Base-by-base conservation (phyloP, 2,113 vertebrate genomes). In the Bambusicola thoracicus region DNA sequence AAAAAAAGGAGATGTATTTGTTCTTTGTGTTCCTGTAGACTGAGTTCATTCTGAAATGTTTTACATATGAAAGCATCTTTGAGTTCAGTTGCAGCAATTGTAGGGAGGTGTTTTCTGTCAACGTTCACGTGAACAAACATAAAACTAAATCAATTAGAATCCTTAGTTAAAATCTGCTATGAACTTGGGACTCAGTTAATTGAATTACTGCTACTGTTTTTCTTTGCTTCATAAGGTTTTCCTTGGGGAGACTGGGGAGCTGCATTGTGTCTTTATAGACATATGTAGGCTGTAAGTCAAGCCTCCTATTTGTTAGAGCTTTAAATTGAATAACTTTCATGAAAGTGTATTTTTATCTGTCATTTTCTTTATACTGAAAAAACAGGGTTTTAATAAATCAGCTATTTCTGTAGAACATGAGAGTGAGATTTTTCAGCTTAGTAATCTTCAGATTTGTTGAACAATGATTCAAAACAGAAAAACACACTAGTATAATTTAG, bases 51-150 rank as follows among this genome's bases (percentile, higher is more conserved):
- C 78, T 89, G 53, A 78, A 65, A 68, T 32, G 48, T 89, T 88
- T 82, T 63, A 80, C 89, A 68, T 89, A 73, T 92, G 83, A 89
- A 91, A 94, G 83, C 74, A 74, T 85, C 73, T 93, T 89, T 82
- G 74, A 81, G 74, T 49, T 49, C 69, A 62, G 62, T 81, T 67
- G 61, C 34, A 94, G 49, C 16, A 74, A 38, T 18, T 95, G 73
- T 68, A 3, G 44, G 72, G 66, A 93, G 58, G 48, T 34, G 51
- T 84, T 95, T 94, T 81, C 67, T 61, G 2, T 58, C 59, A 70
- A 55, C 29, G 22, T 70, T 63, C 62, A 53, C 18, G 24, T 78
- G 76, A 94, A 81, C 38, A 34, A 81, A 94, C 81, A 41, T 8
- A 79, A 94, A 88, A 38, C 30, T 81, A 93, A 89, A 84, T 78